Percentiles rank a stretch among this genome's conserved stretches.
These are phyloP conservation scores for Plutomurus gul DNA, from an alignment of 1,140 invertebrate species.

Conservation along the genomic window DNA sequence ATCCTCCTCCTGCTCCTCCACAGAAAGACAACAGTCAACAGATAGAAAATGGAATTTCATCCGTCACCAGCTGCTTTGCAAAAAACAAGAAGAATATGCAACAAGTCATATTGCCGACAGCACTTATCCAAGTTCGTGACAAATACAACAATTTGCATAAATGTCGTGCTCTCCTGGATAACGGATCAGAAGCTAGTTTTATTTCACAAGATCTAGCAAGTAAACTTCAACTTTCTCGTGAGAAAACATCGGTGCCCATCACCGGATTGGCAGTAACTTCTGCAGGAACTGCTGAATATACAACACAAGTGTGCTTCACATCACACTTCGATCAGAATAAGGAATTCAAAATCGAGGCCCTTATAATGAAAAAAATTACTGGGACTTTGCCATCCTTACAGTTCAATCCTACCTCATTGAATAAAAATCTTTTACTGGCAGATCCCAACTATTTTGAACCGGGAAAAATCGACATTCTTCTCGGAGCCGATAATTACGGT, in stretches of 20 bases:
- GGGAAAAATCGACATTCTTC: constrained; percentile 2
- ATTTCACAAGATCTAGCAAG: background rate
- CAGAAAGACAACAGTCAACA: no score
- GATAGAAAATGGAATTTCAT: no score
- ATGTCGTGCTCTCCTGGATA: constrained; percentile 23
- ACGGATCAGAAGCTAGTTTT: constrained; percentile 8
- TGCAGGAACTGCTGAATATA: background rate
- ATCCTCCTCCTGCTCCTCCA: no score
- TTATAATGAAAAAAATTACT: background rate
- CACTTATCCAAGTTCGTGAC: background rate
- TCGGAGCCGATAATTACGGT: background rate
- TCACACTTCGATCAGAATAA: background rate
- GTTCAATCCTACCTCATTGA: background rate
- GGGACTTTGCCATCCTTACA: background rate
- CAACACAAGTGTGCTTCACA: background rate
- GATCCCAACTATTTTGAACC: background rate
- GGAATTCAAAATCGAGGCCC: background rate
- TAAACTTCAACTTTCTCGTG: background rate
- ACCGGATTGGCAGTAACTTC: background rate
- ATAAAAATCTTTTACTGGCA: background rate
- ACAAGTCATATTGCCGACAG: background rate
- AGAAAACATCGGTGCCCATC: background rate
- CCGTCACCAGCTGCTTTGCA: no score
- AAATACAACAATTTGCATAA: background rate
- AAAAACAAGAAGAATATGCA: no score